Conservation (phyloP, 1,140 invertebrate species). For the Lucilia cuprina region DNA sequence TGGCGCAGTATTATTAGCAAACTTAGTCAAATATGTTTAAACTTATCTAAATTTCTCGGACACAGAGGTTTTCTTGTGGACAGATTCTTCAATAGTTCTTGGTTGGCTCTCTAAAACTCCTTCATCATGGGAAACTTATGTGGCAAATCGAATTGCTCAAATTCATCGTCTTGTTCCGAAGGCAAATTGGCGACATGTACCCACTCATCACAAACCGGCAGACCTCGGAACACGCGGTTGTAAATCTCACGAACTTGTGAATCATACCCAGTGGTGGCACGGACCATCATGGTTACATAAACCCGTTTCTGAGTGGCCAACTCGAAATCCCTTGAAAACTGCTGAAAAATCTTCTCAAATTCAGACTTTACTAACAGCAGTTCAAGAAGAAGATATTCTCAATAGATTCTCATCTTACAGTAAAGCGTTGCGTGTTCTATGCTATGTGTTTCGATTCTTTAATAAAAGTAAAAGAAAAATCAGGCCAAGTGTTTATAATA, state of each 20-base stretch:
- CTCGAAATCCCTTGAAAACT: background rate
- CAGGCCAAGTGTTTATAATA: no score
- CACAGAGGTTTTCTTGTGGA: background rate
- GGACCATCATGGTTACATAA: background rate
- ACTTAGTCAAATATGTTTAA: background rate
- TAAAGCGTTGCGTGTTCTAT: no score
- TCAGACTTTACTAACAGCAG: no score
- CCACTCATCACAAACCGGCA: no score
- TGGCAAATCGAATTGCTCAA: background rate
- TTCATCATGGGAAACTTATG: background rate
- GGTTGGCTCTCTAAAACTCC: background rate
- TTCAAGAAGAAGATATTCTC: no score
- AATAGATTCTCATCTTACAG: no score
- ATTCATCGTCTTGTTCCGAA: no score
- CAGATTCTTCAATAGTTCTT: background rate
- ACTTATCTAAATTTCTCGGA: background rate
- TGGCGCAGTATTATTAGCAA: background rate
- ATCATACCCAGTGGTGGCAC: background rate
- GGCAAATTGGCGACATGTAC: no score
- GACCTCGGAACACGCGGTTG: background rate
- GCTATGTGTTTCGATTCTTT: no score
- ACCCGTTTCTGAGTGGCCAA: background rate
- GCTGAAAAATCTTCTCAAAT: no score
- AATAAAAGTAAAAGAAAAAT: no score
- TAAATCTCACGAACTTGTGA: background rate